Conservation (phyloP, 2,113 vertebrate genomes). For the Neopipo cinnamomea region DNA sequence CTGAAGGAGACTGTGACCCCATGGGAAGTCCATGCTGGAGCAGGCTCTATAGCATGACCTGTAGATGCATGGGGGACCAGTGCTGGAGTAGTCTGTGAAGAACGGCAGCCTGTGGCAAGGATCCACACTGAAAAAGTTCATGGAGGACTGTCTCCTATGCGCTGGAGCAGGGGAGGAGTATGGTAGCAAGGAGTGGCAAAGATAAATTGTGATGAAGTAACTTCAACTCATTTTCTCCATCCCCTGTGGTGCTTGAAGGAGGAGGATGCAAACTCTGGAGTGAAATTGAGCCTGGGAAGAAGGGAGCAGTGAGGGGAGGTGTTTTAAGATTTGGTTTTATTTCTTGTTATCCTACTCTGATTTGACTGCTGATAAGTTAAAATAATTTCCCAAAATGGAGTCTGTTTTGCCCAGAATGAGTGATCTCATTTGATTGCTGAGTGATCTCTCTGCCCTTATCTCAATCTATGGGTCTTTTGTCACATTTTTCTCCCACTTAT, state of each 20-base stretch:
- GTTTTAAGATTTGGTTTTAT: background rate
- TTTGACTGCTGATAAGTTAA: background rate
- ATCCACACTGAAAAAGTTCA: background rate
- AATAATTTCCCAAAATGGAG: background rate
- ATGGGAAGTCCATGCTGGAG: background rate
- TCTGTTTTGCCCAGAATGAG: background rate
- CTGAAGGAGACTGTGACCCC: background rate
- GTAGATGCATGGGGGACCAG: background rate
- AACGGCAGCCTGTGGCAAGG: background rate
- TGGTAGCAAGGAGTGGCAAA: accelerated
- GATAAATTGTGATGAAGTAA: background rate
- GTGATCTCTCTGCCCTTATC: background rate
- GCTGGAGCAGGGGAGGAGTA: background rate
- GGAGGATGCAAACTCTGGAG: background rate
- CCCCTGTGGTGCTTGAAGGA: accelerated
- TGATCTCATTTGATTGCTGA: background rate
- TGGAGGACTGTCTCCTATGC: accelerated
- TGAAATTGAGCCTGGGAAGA: background rate
- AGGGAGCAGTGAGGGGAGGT: background rate
- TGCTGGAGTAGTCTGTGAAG: background rate
- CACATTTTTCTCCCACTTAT: background rate
- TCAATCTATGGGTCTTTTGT: background rate
- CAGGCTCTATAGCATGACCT: background rate
- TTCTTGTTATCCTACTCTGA: background rate
- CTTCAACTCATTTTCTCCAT: background rate